These are phyloP conservation scores for Eupeodes luniger DNA, from an alignment of 2,888 invertebrate genomes.

Conservation along the genomic window DNA sequence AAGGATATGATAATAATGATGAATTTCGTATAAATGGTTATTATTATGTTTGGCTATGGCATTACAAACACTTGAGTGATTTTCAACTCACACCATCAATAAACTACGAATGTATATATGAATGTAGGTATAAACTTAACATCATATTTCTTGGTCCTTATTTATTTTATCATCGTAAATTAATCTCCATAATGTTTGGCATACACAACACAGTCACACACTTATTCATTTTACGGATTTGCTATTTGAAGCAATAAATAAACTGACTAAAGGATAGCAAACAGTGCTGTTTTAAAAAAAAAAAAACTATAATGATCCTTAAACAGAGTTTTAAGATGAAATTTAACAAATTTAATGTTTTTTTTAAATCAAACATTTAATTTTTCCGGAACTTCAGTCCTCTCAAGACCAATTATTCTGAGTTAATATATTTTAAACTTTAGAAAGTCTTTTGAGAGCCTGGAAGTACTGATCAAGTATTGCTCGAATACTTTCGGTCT, in stretches of 20 bases:
- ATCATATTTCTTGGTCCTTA: background rate
- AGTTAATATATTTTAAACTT: no score
- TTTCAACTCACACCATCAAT: slow-evolving; percentile 29
- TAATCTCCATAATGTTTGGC: slow-evolving; percentile 47
- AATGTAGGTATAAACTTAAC: no score
- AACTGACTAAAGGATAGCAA: background rate
- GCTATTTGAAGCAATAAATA: slow-evolving; percentile 4
- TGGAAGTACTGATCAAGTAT: no score
- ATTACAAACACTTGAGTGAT: slow-evolving; percentile 63
- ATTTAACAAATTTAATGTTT: no score
- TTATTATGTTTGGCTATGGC: slow-evolving; percentile 51
- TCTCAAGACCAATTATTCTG: no score
- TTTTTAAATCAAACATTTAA: no score
- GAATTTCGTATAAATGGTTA: slow-evolving; percentile 49
- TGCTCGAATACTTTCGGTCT: no score
- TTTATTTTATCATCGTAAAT: slow-evolving; percentile 25
- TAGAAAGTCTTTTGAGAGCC: no score
- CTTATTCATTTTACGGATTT: background rate
- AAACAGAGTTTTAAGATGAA: background rate
- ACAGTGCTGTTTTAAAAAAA: slow-evolving; percentile 10
- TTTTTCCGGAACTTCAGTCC: no score
- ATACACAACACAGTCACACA: background rate
- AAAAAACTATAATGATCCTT: background rate
- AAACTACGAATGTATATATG: background rate
- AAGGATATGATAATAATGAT: slow-evolving; percentile 42